A percentile compares a stretch with the other conserved stretches of the same genome.
Evolutionary conservation across 2,113 vertebrate genomes (phyloP).

Genomic region (Perccottus glenii): DNA sequence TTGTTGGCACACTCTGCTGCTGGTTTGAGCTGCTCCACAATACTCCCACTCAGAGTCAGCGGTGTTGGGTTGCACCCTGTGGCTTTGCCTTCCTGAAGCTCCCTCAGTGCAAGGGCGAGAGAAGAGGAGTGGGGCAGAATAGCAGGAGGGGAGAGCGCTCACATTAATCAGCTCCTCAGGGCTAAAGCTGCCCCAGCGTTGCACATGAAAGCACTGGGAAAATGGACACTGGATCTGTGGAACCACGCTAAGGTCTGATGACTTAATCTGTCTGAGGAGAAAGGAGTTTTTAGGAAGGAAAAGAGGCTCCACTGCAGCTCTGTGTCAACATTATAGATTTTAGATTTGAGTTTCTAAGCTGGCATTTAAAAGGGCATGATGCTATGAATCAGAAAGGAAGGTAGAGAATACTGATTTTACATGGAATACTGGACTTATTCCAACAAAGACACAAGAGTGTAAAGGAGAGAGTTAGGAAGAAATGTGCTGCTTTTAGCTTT

Average conservation of each 20-base stretch:
- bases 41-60: constrained; percentile 55
- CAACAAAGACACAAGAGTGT: not conserved
- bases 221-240: constrained; percentile 50
- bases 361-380: constrained; percentile 6
- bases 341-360: constrained; percentile 6
- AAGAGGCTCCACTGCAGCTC: not conserved
- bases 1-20: constrained; percentile 55
- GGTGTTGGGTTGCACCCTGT: constrained; percentile 58
- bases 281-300: constrained; percentile 17
- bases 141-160: constrained; percentile 10
- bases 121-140: constrained; percentile 5
- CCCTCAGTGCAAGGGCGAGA: constrained; percentile 14
- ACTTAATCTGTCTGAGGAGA: constrained; percentile 55
- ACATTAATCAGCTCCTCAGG: constrained; percentile 55
- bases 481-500: no score
- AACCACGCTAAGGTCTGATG: constrained; percentile 49
- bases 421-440: not conserved
- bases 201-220: constrained; percentile 59
- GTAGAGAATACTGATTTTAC: not conserved
- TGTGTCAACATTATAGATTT: constrained; percentile 10
- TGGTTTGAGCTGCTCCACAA: constrained; percentile 55
- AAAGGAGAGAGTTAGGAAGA: no score
- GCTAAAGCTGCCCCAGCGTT: constrained; percentile 40
- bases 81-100: constrained; percentile 27
- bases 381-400: constrained; percentile 7